Evolutionary conservation across 2,113 vertebrate species (phyloP), one percentile per base, ranked within the genome.

Genomic region (Todiramphus chloris): DNA sequence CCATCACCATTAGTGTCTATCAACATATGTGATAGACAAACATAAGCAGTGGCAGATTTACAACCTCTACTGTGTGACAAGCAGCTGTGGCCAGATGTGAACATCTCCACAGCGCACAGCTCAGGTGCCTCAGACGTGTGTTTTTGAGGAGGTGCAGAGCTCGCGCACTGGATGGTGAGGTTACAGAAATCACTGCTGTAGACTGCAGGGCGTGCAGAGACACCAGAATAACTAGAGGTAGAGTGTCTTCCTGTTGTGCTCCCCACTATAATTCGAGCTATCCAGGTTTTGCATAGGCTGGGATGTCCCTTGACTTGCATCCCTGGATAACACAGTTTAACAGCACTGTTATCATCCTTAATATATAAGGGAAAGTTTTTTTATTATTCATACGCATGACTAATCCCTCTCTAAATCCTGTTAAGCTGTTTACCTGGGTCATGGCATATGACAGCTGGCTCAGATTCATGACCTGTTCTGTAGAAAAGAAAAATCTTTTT

Each of bases 351-450:
- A 33, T 74, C 14, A 77, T 89, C 88, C n/a, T 67, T 80, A 73
- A 79, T 93, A 70, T 69, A 76, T 50, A 67, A 15, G 27, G 63
- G 68, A 85, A 74, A 50, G 33, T 30, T 24, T 50, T 92, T 58
- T 64, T 64, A 39, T 83, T 93, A 83, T 92, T 94, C 64, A 60
- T 90, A 88, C 56, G 68, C 64, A 80, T 89, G 63, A 92, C 75
- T 95, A 94, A 97, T 96, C 91, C 51, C 27, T 81, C 63, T 94
- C 35, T 88, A 85, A 94, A 96, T 83, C 92, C 82, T 70, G 43
- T 91, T 93, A 96, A 96, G 78, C 44, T 95, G 70, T 96, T 95
- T 93, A 56, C 68, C 50, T 73, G 60, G 90, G 59, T 92, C 85
- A 27, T 74, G 76, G 50, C 51, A 31, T 91, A 50, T 74, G 87